Percentiles rank a stretch among this genome's conserved stretches.
These are phyloP conservation scores for Oncopeltus fasciatus DNA, from an alignment of 1,140 invertebrate genomes.

Conservation along the genomic window DNA sequence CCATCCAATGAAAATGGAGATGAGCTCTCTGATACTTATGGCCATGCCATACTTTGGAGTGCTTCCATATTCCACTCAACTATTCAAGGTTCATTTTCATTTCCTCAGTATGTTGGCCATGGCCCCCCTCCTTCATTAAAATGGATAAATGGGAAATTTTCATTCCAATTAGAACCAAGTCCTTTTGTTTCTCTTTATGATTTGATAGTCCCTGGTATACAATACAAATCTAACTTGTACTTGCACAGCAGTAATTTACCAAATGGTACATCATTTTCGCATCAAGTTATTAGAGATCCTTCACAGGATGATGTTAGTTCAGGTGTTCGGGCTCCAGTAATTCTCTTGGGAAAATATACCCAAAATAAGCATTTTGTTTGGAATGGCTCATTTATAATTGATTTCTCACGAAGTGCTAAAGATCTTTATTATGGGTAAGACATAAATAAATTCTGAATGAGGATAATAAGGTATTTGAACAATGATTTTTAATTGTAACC, in stretches of 20 bases:
- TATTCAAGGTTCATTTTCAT: conserved; percentile 12
- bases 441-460: too few relatives aligned
- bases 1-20: not conserved
- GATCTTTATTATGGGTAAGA: not conserved
- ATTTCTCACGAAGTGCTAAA: not conserved
- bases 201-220: not conserved
- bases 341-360: not conserved
- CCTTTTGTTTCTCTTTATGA: not conserved
- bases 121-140: conserved; percentile 5
- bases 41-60: conserved; percentile 18
- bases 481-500: too few relatives aligned
- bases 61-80: conserved; percentile 15
- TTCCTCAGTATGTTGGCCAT: conserved; percentile 18
- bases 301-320: not conserved
- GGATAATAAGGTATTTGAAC: too few relatives aligned
- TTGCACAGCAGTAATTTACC: not conserved
- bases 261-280: not conserved
- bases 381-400: conserved; percentile 2
- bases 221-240: not conserved
- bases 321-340: not conserved
- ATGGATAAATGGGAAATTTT: conserved; percentile 18
- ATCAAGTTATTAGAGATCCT: not conserved
- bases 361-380: not conserved
- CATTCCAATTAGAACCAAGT: conserved; percentile 8
- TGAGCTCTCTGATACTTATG: conserved; percentile 7